Conservation (phyloP, 2,888 invertebrate genomes). For the Aleiodes testaceus region DNA sequence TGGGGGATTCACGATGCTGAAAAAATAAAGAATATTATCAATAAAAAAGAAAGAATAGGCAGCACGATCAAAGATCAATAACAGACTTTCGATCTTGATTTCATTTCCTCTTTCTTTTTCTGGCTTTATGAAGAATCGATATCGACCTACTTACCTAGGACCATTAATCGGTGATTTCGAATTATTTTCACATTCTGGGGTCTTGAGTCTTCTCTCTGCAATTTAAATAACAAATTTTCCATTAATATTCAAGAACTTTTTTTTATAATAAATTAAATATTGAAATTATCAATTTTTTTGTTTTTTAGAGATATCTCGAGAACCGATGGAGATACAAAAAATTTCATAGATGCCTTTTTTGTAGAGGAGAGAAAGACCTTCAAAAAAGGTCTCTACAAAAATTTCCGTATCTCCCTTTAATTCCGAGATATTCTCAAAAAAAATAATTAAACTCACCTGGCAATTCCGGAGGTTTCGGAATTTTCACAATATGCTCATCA, state of each 20-base stretch:
- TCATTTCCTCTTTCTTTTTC: constrained; percentile 37
- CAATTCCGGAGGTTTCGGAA: constrained; percentile 59
- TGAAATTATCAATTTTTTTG: too few species aligned
- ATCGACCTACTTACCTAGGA: constrained; percentile 63
- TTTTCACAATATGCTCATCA: constrained; percentile 65
- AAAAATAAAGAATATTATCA: constrained; percentile 7
- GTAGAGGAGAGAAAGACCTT: too few species aligned
- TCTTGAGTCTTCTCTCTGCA: constrained; percentile 64
- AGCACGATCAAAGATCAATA: constrained; percentile 13
- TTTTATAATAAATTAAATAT: too few species aligned
- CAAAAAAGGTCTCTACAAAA: too few species aligned
- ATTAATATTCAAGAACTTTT: background rate
- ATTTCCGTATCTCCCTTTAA: too few species aligned
- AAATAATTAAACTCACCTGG: constrained; percentile 47
- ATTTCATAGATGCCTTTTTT: too few species aligned
- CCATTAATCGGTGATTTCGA: constrained; percentile 60
- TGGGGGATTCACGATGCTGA: constrained; percentile 54
- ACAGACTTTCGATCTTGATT: constrained; percentile 36
- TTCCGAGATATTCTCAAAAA: background rate
- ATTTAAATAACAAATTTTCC: constrained; percentile 33
- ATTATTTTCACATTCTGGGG: constrained; percentile 67
- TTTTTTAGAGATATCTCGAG: too few species aligned
- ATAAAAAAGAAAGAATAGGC: constrained; percentile 7
- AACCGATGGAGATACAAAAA: too few species aligned
- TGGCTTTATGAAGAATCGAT: constrained; percentile 34